Evolutionary conservation across 2,888 invertebrate genomes (phyloP), one percentile per base, ranked within the genome.

Genomic region (Nasonia oneida): DNA sequence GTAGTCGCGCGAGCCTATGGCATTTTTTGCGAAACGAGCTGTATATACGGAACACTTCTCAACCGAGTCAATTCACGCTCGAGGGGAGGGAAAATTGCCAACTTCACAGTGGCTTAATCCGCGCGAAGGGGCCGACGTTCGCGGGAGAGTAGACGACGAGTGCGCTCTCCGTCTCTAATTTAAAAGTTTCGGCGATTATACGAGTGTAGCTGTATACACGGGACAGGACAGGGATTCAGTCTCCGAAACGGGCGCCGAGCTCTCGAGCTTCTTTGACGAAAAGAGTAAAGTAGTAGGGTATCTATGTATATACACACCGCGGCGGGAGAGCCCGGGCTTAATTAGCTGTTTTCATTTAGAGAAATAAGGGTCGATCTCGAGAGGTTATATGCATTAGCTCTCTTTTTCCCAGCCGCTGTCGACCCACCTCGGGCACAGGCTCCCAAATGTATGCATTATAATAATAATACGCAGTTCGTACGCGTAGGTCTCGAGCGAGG

Each of bases 61-160:
- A 61, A 3, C 33, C 84, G 33, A 67, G 76, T 37, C 57, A 86
- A 88, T 87, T 88, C 82, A 86, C 87, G 86, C 82, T 86, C 80
- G 82, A 86, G 88, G 83, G 88, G 85, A 61, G 23, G 8, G 88
- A 86, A 84, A 88, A 88, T 87, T 88, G 86, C 85, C 84, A 87
- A 88, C 87, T 87, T 87, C 82, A 39, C 18, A 23, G 73, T n/a
- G n/a, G 57, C 57, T 57, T 57, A 39, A 78, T 78, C 47, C 67
- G 79, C 70, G 53, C 47, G 67, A 29, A 37, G 18, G 74, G 29
- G 33, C 18, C 50, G 74, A 74, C 50, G 29, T 74, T 50, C 23
- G 18, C 75, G 67, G 23, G 42, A 23, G 42, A 42, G 76, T 37
- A 12, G 18, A 15, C 53, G 42, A 23, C 8, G 33, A 67, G 57